phyloP scores from a whole-genome alignment of 2,113 vertebrate species.

The Antennarius striatus region DNA sequence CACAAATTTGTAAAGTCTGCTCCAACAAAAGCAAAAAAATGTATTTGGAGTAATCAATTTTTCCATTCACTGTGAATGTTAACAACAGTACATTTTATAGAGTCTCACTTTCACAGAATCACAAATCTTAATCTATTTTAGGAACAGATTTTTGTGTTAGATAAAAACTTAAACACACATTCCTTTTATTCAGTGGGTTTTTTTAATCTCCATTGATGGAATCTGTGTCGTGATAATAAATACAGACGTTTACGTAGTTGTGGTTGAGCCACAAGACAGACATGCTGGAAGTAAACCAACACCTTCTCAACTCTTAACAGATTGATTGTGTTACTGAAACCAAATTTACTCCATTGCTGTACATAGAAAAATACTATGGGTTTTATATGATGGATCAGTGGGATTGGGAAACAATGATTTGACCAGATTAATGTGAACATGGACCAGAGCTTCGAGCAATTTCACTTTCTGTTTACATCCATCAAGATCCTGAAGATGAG shows the following conservation, averaged over 20 bases:
- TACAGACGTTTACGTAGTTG: not conserved
- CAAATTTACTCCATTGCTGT: slow-evolving; percentile 33
- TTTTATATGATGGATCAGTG: slow-evolving; percentile 31
- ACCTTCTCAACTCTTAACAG: slow-evolving; percentile 12
- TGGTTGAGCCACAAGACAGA: no score
- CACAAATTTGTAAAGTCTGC: no score
- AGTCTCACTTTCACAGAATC: no score
- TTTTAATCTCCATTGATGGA: no score
- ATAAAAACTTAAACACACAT: no score
- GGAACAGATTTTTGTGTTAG: no score
- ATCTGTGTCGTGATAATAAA: not conserved
- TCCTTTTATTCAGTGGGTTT: no score
- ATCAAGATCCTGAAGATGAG: not conserved
- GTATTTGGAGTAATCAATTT: no score
- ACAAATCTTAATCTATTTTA: no score
- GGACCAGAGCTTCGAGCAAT: slow-evolving; percentile 6
- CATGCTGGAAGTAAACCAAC: not conserved
- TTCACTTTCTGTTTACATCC: slow-evolving; percentile 23
- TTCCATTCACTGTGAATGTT: no score
- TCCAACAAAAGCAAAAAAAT: no score
- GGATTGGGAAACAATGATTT: slow-evolving; percentile 20
- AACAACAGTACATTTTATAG: no score
- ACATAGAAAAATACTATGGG: slow-evolving; percentile 27
- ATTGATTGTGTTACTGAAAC: slow-evolving; percentile 10
- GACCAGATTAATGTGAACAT: slow-evolving; percentile 18